Evolutionary conservation across 1,140 invertebrate species (phyloP).

Genomic region (Aradophagus sp.): DNA sequence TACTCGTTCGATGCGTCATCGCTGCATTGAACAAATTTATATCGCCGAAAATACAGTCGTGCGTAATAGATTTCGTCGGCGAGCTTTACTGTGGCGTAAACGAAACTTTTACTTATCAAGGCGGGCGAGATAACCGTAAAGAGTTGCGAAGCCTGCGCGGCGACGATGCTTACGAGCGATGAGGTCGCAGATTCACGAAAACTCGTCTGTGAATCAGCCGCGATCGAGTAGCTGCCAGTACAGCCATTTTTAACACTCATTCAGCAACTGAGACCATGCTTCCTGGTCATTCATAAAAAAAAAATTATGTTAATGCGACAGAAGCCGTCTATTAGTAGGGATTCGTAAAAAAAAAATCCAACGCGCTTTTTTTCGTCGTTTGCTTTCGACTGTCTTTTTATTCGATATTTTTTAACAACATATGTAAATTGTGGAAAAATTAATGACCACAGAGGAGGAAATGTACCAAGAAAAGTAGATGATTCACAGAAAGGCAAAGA

Average conservation of each 20-base stretch:
- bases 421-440: too few species aligned
- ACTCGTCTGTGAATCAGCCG: slow-evolving; percentile 26
- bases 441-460: too few species aligned
- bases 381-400: too few species aligned
- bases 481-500: too few species aligned
- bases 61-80: too few species aligned
- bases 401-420: too few species aligned
- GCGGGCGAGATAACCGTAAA: slow-evolving; percentile 21
- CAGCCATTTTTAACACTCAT: slow-evolving; percentile 18
- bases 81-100: slow-evolving; percentile 1
- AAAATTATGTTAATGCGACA: slow-evolving; percentile 24
- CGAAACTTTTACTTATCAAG: slow-evolving; percentile 14
- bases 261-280: slow-evolving; percentile 20
- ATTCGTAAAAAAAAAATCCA: too few species aligned
- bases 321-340: slow-evolving; percentile 5
- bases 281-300: slow-evolving; percentile 42
- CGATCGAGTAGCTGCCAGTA: slow-evolving; percentile 16
- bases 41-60: neutral
- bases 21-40: neutral
- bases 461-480: too few species aligned
- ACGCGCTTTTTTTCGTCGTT: too few species aligned
- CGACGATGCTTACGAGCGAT: slow-evolving; percentile 20
- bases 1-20: too few species aligned
- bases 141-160: neutral
- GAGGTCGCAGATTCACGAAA: slow-evolving; percentile 29